phyloP scores from a whole-genome alignment of 2,113 vertebrate genomes.

The Chaetops frenatus region DNA sequence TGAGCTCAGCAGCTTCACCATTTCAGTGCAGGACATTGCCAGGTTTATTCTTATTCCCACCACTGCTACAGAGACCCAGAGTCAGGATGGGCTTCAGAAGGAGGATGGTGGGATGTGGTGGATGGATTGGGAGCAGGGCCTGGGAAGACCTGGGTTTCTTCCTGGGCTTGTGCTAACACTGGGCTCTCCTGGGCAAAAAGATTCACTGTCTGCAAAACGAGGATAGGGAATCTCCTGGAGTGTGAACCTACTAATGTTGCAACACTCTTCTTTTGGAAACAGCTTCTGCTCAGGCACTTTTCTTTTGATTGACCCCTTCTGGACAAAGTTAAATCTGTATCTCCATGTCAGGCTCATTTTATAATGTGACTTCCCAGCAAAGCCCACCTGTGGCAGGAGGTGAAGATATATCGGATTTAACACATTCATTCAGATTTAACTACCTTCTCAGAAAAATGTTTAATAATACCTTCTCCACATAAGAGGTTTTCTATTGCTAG shows the following conservation, averaged over 20 bases:
- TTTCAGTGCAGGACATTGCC: neutral
- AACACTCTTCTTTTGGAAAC: neutral
- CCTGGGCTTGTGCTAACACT: neutral
- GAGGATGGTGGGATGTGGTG: neutral
- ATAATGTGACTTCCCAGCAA: neutral
- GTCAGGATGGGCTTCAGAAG: neutral
- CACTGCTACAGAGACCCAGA: neutral
- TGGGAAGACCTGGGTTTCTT: neutral
- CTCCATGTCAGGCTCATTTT: neutral
- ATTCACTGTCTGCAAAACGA: neutral
- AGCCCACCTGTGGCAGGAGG: neutral
- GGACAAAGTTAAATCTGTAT: neutral
- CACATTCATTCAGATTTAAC: neutral
- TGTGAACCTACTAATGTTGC: neutral
- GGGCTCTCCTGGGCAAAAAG: neutral
- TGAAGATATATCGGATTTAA: neutral
- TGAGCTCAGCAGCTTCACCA: neutral
- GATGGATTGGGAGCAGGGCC: neutral
- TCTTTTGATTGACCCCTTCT: neutral
- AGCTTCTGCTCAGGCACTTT: neutral
- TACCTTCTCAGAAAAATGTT: slow-evolving; percentile 11
- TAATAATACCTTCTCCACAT: neutral
- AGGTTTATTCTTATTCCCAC: neutral
- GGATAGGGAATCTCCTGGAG: neutral
- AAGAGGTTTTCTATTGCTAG: slow-evolving; percentile 11